phyloP scores from a whole-genome alignment of 2,797 vertebrate genomes.

The Limnodromus scolopaceus region DNA sequence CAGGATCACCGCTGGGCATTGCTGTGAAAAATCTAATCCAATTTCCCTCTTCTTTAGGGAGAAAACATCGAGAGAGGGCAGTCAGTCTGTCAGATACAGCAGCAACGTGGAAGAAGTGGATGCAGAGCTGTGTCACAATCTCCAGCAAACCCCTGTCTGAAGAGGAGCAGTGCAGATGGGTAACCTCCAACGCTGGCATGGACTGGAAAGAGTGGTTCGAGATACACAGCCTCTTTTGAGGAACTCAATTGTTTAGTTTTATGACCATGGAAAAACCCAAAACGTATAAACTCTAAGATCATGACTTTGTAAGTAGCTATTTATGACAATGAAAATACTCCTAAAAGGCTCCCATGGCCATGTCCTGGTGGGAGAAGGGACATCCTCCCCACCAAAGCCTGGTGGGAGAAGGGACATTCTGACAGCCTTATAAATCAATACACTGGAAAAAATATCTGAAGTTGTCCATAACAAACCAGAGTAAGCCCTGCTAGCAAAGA shows the following conservation, averaged over 20 bases:
- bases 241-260: not conserved
- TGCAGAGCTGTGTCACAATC: not conserved
- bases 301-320: not conserved
- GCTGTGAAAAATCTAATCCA: not conserved
- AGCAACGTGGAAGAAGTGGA: not conserved
- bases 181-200: rapidly evolving
- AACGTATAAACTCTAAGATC: not conserved
- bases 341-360: not conserved
- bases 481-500: not conserved
- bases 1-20: not conserved
- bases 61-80: not conserved
- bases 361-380: not conserved
- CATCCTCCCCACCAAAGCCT: not conserved
- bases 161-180: not conserved
- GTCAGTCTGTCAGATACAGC: not conserved
- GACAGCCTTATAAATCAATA: not conserved
- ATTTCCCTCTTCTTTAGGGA: constrained; percentile 22
- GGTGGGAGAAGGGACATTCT: not conserved
- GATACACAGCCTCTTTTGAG: not conserved
- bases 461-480: not conserved
- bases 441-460: not conserved
- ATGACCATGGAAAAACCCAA: not conserved
- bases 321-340: not conserved
- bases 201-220: not conserved
- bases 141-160: not conserved